A percentile compares a stretch with the other conserved stretches of the same genome.
Evolutionary conservation across 37 sponge, comb jelly and placozoan genomes (phyloP).

Genomic region (Spongia lamella): DNA sequence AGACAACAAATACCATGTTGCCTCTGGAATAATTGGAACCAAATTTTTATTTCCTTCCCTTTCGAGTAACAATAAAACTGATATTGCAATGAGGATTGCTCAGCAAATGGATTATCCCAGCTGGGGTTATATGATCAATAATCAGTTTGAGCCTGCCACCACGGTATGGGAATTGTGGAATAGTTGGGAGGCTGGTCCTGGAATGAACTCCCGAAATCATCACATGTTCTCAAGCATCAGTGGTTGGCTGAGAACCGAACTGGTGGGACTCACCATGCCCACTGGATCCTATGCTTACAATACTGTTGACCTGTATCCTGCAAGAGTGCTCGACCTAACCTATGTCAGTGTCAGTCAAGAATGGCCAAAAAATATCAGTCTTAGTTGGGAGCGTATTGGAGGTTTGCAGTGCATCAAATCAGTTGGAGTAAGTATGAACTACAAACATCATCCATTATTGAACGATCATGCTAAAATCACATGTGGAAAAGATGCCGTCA

Average conservation of each 20-base stretch:
- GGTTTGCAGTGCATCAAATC: conserved; percentile 49
- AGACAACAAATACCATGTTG: conserved; percentile 34
- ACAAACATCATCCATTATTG: too few relatives aligned
- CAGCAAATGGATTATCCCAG: conserved; percentile 66
- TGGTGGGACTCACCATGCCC: conserved; percentile 33
- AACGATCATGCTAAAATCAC: too few relatives aligned
- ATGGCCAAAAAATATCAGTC: conserved; percentile 31
- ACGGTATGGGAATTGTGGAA: conserved; percentile 79
- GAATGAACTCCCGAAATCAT: conserved; percentile 77
- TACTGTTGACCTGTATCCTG: conserved; percentile 50
- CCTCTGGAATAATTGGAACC: conserved; percentile 54
- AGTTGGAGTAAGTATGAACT: neutral
- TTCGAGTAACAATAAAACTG: conserved; percentile 8
- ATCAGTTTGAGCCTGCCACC: conserved; percentile 64
- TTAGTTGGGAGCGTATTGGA: conserved; percentile 46
- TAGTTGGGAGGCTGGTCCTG: conserved; percentile 27
- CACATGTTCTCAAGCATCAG: conserved; percentile 84
- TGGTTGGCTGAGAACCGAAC: conserved; percentile 50
- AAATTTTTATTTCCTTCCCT: conserved; percentile 56
- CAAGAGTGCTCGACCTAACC: conserved; percentile 23
- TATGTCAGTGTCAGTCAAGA: conserved; percentile 31
- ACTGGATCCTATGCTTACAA: conserved; percentile 22
- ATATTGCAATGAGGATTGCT: conserved; percentile 54
- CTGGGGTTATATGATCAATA: conserved; percentile 71
- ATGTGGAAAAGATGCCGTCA: too few relatives aligned